These are phyloP conservation scores for Acipenser oxyrinchus DNA, from an alignment of 2,797 vertebrate genomes.

Conservation along the genomic window DNA sequence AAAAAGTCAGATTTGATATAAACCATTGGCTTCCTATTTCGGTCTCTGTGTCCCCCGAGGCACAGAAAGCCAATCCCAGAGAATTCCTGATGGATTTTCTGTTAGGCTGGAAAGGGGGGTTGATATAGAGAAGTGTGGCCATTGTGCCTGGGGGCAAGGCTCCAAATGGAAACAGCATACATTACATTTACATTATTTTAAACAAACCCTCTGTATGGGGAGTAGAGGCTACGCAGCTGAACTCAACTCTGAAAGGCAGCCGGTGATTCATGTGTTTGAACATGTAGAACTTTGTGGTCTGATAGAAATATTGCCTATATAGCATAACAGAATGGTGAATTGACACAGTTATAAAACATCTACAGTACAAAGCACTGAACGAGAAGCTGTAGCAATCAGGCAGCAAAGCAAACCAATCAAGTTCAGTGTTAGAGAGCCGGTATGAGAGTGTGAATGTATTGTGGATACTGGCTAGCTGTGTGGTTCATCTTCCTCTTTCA, in stretches of 20 bases:
- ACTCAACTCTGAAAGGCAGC: no score
- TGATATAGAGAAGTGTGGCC: neutral
- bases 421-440: no score
- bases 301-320: no score
- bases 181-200: slow-evolving; percentile 15
- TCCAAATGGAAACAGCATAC: slow-evolving; percentile 5
- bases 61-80: neutral
- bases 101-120: neutral
- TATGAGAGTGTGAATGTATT: no score
- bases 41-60: neutral
- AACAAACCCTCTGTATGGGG: neutral
- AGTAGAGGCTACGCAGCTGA: no score
- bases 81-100: neutral
- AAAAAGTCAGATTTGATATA: neutral
- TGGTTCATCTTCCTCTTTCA: no score
- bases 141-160: neutral
- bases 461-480: no score
- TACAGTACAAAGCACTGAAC: neutral
- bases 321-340: no score
- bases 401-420: neutral
- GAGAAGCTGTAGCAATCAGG: neutral
- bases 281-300: no score
- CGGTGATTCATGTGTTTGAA: no score
- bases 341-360: no score
- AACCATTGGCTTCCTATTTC: neutral